A percentile compares a stretch with the other conserved stretches of the same genome.
phyloP scores from a whole-genome alignment of 1,140 invertebrate species.

The Drepana arcuata region DNA sequence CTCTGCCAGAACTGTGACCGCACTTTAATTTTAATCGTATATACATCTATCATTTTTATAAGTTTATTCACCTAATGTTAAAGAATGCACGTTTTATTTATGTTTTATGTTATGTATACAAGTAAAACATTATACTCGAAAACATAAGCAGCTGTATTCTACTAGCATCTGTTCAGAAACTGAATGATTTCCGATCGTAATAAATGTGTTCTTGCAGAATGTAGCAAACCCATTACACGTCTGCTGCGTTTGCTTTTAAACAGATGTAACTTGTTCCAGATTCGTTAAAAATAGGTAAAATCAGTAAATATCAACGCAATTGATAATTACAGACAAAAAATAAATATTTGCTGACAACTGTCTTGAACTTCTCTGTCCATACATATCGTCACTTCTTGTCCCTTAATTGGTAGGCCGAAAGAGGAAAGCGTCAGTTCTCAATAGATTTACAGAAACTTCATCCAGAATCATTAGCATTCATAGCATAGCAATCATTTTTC shows the following conservation, averaged over 20 bases:
- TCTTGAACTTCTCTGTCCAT: no score
- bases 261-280: conserved; percentile 34
- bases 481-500: no score
- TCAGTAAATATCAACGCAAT: conserved; percentile 8
- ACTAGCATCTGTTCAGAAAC: conserved; percentile 17
- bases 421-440: no score
- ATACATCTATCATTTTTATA: conserved; percentile 29
- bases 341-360: no score
- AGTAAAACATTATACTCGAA: no score
- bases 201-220: conserved; percentile 29
- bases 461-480: no score
- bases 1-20: conserved; percentile 23
- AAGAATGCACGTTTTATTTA: conserved; percentile 4
- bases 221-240: conserved; percentile 28
- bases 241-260: conserved; percentile 28
- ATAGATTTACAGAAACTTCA: no score
- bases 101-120: no score
- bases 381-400: no score
- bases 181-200: conserved; percentile 38
- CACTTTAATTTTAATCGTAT: conserved; percentile 24
- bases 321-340: conserved; percentile 20
- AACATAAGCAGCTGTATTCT: neutral
- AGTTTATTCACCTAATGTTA: conserved; percentile 32
- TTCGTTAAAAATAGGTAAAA: conserved; percentile 21
- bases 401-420: no score